These are phyloP conservation scores for Aricia artaxerxes DNA, from an alignment of 2,888 invertebrate genomes.

Conservation along the genomic window DNA sequence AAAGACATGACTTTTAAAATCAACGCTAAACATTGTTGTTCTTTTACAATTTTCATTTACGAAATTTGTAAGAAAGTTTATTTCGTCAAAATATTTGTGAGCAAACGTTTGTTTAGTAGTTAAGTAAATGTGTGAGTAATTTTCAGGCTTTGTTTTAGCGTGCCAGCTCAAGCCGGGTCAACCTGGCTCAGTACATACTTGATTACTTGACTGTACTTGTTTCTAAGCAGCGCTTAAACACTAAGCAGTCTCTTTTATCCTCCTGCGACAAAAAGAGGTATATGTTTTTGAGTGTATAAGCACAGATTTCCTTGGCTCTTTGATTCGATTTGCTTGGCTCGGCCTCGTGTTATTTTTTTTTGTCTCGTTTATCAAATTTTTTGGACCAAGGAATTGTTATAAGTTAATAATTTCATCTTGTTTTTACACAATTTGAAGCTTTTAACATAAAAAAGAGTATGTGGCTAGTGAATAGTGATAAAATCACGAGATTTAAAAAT, in stretches of 20 bases:
- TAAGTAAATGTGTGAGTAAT: constrained; percentile 16
- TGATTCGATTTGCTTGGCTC: background rate
- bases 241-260: background rate
- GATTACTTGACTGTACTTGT: background rate
- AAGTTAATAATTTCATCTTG: too few relatives aligned
- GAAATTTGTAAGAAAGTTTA: background rate
- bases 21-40: background rate
- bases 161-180: background rate
- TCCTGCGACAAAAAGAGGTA: too few relatives aligned
- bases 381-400: background rate
- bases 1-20: background rate
- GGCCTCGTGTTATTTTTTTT: background rate
- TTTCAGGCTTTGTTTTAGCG: constrained; percentile 14
- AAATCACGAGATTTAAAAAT: background rate
- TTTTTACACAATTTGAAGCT: too few relatives aligned
- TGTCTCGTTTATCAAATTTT: background rate
- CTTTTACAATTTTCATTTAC: background rate
- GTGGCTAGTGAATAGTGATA: too few relatives aligned
- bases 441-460: too few relatives aligned
- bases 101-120: constrained; percentile 3
- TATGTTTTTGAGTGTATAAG: too few relatives aligned
- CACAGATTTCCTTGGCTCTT: background rate
- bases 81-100: background rate
- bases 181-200: background rate
- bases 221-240: background rate